A percentile compares a stretch with the other conserved stretches of the same genome.
These are phyloP conservation scores for Cheilosia urbana DNA, from an alignment of 2,888 invertebrate species.

Conservation along the genomic window DNA sequence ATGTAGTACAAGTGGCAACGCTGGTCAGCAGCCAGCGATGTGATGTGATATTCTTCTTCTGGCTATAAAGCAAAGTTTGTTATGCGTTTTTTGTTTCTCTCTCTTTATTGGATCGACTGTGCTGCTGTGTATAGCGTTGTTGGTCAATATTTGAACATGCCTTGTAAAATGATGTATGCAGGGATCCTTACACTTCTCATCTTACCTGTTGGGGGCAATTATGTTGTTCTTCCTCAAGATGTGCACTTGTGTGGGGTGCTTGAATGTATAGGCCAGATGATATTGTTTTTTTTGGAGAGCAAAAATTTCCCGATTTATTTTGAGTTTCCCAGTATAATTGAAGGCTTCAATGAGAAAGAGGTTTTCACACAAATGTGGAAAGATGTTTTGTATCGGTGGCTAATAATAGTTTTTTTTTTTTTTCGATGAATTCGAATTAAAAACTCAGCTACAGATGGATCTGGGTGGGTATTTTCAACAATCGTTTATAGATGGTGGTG, in stretches of 20 bases:
- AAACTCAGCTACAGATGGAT: slow-evolving; percentile 32
- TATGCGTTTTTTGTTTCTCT: slow-evolving; percentile 32
- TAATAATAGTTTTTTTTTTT: slow-evolving; percentile 60
- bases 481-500: neutral
- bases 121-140: slow-evolving; percentile 35
- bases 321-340: slow-evolving; percentile 60
- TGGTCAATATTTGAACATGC: slow-evolving; percentile 48
- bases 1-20: too few species aligned
- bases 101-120: slow-evolving; percentile 33
- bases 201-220: slow-evolving; percentile 63
- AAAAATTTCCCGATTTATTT: slow-evolving; percentile 63
- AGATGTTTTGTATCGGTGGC: slow-evolving; percentile 37
- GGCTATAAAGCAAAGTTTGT: slow-evolving; percentile 38
- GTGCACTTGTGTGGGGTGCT: slow-evolving; percentile 3
- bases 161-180: slow-evolving; percentile 42
- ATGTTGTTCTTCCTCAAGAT: slow-evolving; percentile 8
- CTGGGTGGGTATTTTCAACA: slow-evolving; percentile 35
- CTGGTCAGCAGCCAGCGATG: slow-evolving; percentile 49
- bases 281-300: slow-evolving; percentile 34
- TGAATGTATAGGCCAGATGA: neutral
- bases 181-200: slow-evolving; percentile 71
- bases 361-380: slow-evolving; percentile 31
- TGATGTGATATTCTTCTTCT: slow-evolving; percentile 54
- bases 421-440: slow-evolving; percentile 42
- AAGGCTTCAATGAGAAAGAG: neutral